Evolutionary conservation across 1,140 invertebrate genomes (phyloP).

Genomic region (Hyles euphorbiae): DNA sequence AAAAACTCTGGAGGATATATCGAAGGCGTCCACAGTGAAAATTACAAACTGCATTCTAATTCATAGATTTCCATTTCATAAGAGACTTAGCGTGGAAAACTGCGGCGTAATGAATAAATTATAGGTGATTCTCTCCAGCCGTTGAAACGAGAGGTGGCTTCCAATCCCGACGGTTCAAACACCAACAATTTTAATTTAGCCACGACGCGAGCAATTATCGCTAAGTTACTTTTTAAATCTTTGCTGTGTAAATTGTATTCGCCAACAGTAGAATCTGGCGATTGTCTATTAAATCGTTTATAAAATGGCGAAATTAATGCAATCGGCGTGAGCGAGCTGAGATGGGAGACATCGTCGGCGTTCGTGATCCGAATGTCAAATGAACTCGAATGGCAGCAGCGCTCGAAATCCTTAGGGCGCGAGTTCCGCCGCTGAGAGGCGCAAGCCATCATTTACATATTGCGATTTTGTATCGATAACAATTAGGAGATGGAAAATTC

Average conservation of each 20-base stretch:
- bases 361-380: constrained; percentile 67
- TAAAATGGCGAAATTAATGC: constrained; percentile 72
- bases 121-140: constrained; percentile 20
- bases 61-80: constrained; percentile 24
- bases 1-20: constrained; percentile 68
- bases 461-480: constrained; percentile 62
- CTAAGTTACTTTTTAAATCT: background rate
- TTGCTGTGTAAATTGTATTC: constrained; percentile 9
- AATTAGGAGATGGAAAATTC: constrained; percentile 49
- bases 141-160: constrained; percentile 25
- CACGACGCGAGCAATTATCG: constrained; percentile 10
- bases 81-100: constrained; percentile 33
- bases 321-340: constrained; percentile 61
- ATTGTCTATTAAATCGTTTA: constrained; percentile 71
- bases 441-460: constrained; percentile 63
- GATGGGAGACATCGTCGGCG: constrained; percentile 66
- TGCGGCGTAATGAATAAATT: constrained; percentile 49
- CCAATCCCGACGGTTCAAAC: constrained; percentile 23
- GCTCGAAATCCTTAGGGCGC: constrained; percentile 31
- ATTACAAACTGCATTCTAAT: constrained; percentile 49
- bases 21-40: constrained; percentile 41
- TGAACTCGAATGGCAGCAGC: constrained; percentile 48
- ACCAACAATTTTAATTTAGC: constrained; percentile 31
- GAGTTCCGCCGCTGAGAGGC: constrained; percentile 26
- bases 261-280: constrained; percentile 48